Evolutionary conservation across 2,797 vertebrate genomes (phyloP), one percentile per base, ranked within the genome.

Genomic region (Thunnus albacares): DNA sequence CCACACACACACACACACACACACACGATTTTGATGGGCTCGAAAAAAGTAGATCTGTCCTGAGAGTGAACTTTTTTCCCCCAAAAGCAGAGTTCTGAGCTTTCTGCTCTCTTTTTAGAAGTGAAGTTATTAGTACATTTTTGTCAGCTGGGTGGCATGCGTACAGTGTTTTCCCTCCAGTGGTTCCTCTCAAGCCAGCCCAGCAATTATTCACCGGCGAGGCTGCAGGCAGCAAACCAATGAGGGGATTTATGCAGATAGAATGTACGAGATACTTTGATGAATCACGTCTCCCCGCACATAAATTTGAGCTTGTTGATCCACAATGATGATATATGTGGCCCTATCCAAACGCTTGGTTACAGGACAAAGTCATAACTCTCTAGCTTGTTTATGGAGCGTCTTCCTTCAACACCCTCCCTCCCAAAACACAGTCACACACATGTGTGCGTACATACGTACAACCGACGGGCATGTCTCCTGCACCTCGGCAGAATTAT

Each of bases 171-270:
- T 84, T 73, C 80, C 67, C 80, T 81, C 81, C 83, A 51, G 68
- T 86, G 83, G 80, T 85, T 85, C 41, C 71, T 85, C 78, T 78
- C 68, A 71, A 64, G 66, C 68, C 60, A 68, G 85, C 75, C 70
- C 72, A 57, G 87, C 77, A 79, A 91, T 95, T 94, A 91, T 91
- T 93, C 90, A 93, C 84, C 35, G 41, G 64, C 30, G 59, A 75
- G 85, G 78, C 81, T 86, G 79, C 87, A 75, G 87, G 85, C 86
- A 72, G 85, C 84, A 86, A 90, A 88, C 85, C 91, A 88, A 91
- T 87, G 91, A 86, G 82, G 86, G 87, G 91, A 95, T 94, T 94
- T 92, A 94, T 93, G 89, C 88, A 92, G 88, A 91, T 87, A 59
- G 80, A 88, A 87, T 60, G 68, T 56, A 3, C 62, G 43, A 87